Evolutionary conservation across 2,888 invertebrate genomes (phyloP), one percentile per base, ranked within the genome.

Genomic region (Ecliptopera silaceata): DNA sequence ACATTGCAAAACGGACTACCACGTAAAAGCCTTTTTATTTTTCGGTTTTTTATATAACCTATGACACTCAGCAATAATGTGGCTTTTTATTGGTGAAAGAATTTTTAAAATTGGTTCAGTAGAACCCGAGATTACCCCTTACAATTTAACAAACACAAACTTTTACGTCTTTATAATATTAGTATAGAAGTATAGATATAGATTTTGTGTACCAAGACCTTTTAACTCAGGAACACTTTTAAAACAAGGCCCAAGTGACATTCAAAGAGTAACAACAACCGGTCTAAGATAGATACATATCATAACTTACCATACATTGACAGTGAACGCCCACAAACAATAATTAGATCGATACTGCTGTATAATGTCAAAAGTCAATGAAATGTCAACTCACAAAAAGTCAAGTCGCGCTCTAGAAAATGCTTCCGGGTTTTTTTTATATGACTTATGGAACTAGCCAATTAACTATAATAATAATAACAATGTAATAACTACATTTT

Each of bases 321-420:
- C 89, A 82, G 77, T 77, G 79, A 79, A 85, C 88, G 82, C 88
- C 88, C 81, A 84, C 83, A 71, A 64, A 79, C 81, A 84, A 84
- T 87, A 85, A 88, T 88, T 88, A 88, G 85, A 85, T 77, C 74
- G 76, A 72, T 26, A 22, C 63, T 72, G n/a, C n/a, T n/a, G n/a
- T n/a, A 79, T 82, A 90, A 90, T 90, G 90, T 90, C 90, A 90
- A 88, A 86, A 85, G 88, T 83, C 71, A 68, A 71, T 80, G 36
- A 90, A 90, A 90, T 89, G 89, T 84, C 90, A 88, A 71, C 72
- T 61, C 66, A 62, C 71, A 81, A 83, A 84, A 83, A 82, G 78
- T 78, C 77, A 80, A 78, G 76, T 77, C 77, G 65, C 65, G 69
- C 59, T 66, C 60, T 56, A 46, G 50, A 26, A 50, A 34, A 32